phyloP scores from a whole-genome alignment of 2,888 invertebrate genomes.

The Habrosyne pyritoides region DNA sequence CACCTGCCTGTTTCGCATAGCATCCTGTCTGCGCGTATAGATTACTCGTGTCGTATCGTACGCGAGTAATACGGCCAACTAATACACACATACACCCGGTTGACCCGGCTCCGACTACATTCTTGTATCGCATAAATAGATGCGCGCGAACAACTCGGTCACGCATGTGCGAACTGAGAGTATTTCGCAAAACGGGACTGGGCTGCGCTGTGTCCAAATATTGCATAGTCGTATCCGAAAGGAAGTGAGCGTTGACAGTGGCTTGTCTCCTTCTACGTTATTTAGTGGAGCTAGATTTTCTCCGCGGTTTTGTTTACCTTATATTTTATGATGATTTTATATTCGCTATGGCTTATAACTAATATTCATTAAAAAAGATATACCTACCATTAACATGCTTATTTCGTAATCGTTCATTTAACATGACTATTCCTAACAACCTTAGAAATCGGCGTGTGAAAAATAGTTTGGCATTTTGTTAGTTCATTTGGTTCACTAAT shows the following conservation, averaged over 20 bases:
- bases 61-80: conserved; percentile 10
- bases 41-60: conserved; percentile 5
- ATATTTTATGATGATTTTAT: too few relatives aligned
- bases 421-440: neutral
- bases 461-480: neutral
- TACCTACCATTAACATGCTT: neutral
- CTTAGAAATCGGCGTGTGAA: neutral
- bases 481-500: neutral
- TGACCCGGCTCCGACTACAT: conserved; percentile 20
- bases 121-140: conserved; percentile 31
- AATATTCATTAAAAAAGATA: neutral
- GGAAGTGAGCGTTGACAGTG: conserved; percentile 5
- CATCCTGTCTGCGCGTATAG: conserved; percentile 30
- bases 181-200: conserved; percentile 6
- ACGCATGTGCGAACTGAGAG: conserved; percentile 24
- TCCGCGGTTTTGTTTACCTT: neutral
- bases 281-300: neutral
- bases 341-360: too few relatives aligned
- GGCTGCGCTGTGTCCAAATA: neutral
- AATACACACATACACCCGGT: conserved; percentile 1
- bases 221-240: conserved; percentile 9
- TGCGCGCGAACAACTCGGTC: conserved; percentile 25
- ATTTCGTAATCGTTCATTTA: neutral
- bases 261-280: neutral
- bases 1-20: conserved; percentile 34